Percentiles rank a stretch among this genome's conserved stretches.
Conservation (phyloP, 2,888 invertebrate genomes). For the Apotomis capreana region DNA sequence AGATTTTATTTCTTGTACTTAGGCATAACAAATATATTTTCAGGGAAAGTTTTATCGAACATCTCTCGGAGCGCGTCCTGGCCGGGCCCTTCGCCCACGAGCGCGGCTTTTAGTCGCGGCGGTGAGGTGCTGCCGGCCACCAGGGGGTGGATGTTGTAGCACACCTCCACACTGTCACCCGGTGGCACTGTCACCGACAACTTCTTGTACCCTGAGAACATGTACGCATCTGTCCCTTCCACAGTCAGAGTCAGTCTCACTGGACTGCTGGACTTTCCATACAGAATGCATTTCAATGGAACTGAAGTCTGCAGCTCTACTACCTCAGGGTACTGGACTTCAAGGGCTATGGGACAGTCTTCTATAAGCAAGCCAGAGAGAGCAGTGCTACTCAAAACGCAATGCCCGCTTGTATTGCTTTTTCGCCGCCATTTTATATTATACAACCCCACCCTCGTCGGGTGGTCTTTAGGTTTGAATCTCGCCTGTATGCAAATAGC, state of each 20-base stretch:
- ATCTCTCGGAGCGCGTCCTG: slow-evolving; percentile 75
- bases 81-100: slow-evolving; percentile 70
- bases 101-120: slow-evolving; percentile 83
- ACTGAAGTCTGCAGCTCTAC: slow-evolving; percentile 89
- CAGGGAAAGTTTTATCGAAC: slow-evolving; percentile 78
- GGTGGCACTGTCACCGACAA: slow-evolving; percentile 85
- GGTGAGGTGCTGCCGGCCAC: slow-evolving; percentile 88
- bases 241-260: slow-evolving; percentile 89
- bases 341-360: slow-evolving; percentile 84
- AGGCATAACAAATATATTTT: slow-evolving; percentile 81
- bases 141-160: slow-evolving; percentile 92
- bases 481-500: slow-evolving; percentile 73
- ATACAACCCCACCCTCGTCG: slow-evolving; percentile 73
- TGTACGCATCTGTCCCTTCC: slow-evolving; percentile 94
- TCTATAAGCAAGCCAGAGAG: slow-evolving; percentile 83
- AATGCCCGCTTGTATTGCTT: slow-evolving; percentile 57
- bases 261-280: slow-evolving; percentile 88
- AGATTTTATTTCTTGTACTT: slow-evolving; percentile 78
- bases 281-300: slow-evolving; percentile 87
- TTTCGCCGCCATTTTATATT: slow-evolving; percentile 77
- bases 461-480: slow-evolving; percentile 72
- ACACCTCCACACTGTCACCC: slow-evolving; percentile 83
- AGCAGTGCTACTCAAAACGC: slow-evolving; percentile 82
- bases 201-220: slow-evolving; percentile 97
- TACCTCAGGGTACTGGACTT: slow-evolving; percentile 87